phyloP scores from a whole-genome alignment of 1,140 invertebrate species.

The Pseudomyrmex flavicornis region DNA sequence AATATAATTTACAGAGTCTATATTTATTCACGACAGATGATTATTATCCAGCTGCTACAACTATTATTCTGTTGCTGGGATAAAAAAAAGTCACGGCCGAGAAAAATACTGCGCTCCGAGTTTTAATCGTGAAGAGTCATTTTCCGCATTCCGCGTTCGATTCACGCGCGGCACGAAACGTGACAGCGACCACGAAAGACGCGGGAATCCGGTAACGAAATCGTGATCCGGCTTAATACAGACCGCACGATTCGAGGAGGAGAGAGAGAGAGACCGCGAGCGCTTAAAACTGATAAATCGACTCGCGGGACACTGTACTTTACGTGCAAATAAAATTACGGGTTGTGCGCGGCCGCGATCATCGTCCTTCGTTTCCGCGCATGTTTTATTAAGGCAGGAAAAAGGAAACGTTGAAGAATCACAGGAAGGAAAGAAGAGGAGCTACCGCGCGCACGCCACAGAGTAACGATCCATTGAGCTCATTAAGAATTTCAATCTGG shows the following conservation, averaged over 20 bases:
- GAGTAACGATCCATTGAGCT: constrained; percentile 35
- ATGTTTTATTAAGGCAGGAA: constrained; percentile 1
- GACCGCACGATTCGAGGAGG: constrained; percentile 21
- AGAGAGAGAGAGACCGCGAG: constrained; percentile 24
- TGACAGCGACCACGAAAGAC: constrained; percentile 15
- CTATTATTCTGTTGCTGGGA: background rate
- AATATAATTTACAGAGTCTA: too few species aligned
- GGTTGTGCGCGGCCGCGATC: background rate
- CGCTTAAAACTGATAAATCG: constrained; percentile 6
- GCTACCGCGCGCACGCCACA: background rate
- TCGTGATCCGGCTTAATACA: constrained; percentile 37
- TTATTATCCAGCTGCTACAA: background rate
- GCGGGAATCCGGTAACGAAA: constrained; percentile 41
- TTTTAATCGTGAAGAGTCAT: constrained; percentile 2
- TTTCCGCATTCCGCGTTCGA: constrained; percentile 14
- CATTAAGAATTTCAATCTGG: constrained; percentile 17
- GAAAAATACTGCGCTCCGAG: background rate
- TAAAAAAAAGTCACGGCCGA: background rate
- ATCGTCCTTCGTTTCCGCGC: background rate
- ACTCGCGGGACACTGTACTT: constrained; percentile 23
- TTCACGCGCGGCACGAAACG: constrained; percentile 22
- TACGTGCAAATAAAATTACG: constrained; percentile 55
- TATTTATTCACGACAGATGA: too few species aligned
- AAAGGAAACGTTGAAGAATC: background rate
- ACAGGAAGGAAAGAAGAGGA: background rate